These are phyloP conservation scores for Parthenolecanium corni DNA, from an alignment of 2,888 invertebrate genomes.

Conservation along the genomic window DNA sequence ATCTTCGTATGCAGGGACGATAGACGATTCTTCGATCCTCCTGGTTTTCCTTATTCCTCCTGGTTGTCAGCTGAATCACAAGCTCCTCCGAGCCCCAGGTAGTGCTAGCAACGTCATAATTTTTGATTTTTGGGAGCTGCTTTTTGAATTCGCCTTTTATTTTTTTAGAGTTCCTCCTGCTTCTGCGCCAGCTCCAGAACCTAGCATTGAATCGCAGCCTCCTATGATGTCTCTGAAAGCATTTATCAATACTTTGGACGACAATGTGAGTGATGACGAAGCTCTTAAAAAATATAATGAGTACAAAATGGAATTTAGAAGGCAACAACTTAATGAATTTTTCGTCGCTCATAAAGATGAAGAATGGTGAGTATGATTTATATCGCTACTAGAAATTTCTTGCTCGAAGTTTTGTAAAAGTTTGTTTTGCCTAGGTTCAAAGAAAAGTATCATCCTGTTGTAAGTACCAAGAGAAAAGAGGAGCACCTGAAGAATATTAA, in stretches of 20 bases:
- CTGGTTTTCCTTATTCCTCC: constrained; percentile 18
- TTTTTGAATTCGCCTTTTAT: not conserved
- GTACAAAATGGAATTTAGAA: constrained; percentile 92
- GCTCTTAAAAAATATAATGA: constrained; percentile 94
- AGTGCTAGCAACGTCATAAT: not conserved
- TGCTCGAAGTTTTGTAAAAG: constrained; percentile 28
- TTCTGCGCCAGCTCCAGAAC: constrained; percentile 20
- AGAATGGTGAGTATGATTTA: constrained; percentile 73
- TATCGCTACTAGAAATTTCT: not conserved
- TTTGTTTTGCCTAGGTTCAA: constrained; percentile 69
- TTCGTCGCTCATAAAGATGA: constrained; percentile 98
- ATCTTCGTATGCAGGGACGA: constrained; percentile 32
- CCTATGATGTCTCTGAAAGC: constrained; percentile 96
- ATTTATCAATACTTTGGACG: constrained; percentile 91
- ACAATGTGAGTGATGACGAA: constrained; percentile 93
- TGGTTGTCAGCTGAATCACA: constrained; percentile 25
- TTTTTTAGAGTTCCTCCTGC: constrained; percentile 11
- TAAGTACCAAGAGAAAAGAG: constrained; percentile 76
- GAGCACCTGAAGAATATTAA: constrained; percentile 70
- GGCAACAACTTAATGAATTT: constrained; percentile 94
- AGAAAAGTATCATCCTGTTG: constrained; percentile 96
- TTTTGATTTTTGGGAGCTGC: not conserved
- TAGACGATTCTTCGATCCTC: constrained; percentile 16
- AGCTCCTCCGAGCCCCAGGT: constrained; percentile 19
- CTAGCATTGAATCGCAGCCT: constrained; percentile 59